Base-by-base conservation (phyloP, 2,888 invertebrate genomes). In the Octodonta nipae region DNA sequence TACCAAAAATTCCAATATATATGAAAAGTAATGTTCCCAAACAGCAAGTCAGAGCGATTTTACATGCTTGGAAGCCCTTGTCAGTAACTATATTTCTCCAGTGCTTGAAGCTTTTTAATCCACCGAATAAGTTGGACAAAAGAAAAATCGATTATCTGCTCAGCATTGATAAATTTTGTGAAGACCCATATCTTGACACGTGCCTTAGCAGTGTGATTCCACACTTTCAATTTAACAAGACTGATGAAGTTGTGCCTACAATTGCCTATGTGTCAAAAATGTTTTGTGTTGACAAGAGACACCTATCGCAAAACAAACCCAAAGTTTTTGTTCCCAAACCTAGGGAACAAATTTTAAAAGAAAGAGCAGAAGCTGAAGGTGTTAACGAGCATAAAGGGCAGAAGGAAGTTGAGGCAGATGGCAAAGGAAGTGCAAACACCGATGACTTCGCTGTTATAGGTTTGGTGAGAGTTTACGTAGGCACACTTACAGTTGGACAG, bases 401-500 rank as follows among this genome's bases (percentile, higher is more conserved):
- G 20, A 20, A 38, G 30, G 34, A 40, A n/a, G 40, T 43, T 33
- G 36, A 43, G 58, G 61, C 34, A 28, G 14, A 34, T 27, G 15
- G 26, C 3, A 41, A 45, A 27, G 45, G 46, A 24, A 20, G 13
- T 10, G 48, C 47, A 40, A 59, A 64, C 24, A 43, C 52, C 13
- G 54, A 54, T 28, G 46, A 47, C 28, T 72, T 77, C 38, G 74
- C 73, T 25, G 83, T 93, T 54, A 70, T 96, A 41, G 95, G 89
- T 1, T 88, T 96, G 65, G 91, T 91, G 11, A 72, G 95, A 51
- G 73, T 96, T 17, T 95, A 87, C 58, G 89, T 89, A 57, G 95
- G 96, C 2, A 79, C 71, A 32, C 58, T 95, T 17, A 74, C 59
- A 43, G 70, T 67, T 46, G 89, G 88, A 5, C 75, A 79, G 50